Conservation (phyloP, 2,888 invertebrate species). For the Steinernema hermaphroditum region DNA sequence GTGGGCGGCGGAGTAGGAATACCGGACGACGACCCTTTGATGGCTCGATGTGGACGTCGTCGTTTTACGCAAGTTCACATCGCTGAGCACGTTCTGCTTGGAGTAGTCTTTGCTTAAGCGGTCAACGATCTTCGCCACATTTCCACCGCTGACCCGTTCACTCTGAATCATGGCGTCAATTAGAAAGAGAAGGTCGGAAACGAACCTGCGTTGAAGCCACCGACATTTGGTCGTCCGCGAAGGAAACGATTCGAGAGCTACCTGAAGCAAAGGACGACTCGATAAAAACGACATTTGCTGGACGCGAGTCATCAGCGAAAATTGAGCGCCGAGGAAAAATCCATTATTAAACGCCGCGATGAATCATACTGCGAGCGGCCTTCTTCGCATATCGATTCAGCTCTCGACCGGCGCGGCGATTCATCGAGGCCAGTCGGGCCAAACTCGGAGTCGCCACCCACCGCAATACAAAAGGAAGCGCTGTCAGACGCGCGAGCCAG, state of each 20-base stretch:
- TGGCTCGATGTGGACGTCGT: background rate
- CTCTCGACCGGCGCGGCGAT: too few relatives aligned
- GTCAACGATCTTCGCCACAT: slow-evolving; percentile 45
- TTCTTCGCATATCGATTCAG: background rate
- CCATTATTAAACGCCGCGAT: slow-evolving; percentile 26
- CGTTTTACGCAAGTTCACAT: background rate
- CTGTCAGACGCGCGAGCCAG: too few relatives aligned
- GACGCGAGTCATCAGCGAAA: background rate
- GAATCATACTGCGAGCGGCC: slow-evolving; percentile 22
- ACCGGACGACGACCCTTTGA: slow-evolving; percentile 39
- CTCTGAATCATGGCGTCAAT: too few relatives aligned
- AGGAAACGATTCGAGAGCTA: background rate
- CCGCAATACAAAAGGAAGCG: too few relatives aligned
- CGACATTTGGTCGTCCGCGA: background rate
- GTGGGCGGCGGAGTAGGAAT: slow-evolving; percentile 82
- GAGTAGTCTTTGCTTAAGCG: slow-evolving; percentile 46
- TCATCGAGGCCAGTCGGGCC: too few relatives aligned
- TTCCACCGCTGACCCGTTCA: slow-evolving; percentile 35
- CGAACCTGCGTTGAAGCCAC: slow-evolving; percentile 22
- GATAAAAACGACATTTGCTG: background rate
- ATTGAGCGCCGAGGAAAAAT: slow-evolving; percentile 15
- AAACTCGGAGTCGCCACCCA: too few relatives aligned
- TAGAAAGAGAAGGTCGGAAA: background rate
- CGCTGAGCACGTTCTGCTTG: background rate
- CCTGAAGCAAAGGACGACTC: slow-evolving; percentile 10